A percentile compares a stretch with the other conserved stretches of the same genome.
Conservation (phyloP, 1,140 invertebrate genomes). For the Bombus pyrosoma region DNA sequence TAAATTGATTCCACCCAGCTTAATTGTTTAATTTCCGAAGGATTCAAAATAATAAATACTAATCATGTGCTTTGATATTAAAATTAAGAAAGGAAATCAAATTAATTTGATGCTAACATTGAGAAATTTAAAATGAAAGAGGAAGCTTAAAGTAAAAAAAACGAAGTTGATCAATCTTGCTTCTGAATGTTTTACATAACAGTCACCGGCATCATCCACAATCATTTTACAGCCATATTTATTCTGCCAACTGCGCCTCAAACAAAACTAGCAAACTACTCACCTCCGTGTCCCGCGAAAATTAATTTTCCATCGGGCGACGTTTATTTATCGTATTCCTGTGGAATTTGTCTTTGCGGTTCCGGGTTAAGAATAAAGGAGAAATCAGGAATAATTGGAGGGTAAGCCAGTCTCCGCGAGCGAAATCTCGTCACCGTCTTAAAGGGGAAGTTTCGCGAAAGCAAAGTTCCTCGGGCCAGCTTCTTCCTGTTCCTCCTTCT, state of each 20-base stretch:
- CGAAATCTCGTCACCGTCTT: slow-evolving; percentile 63
- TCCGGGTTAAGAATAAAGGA: slow-evolving; percentile 8
- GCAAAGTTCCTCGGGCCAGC: slow-evolving; percentile 72
- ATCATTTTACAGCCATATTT: no score
- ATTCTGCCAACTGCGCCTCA: no score
- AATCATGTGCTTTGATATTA: no score
- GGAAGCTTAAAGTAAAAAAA: no score
- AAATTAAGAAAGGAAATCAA: no score
- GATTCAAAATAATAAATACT: no score
- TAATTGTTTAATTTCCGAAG: no score
- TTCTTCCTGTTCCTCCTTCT: slow-evolving; percentile 53
- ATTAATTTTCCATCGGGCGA: not conserved
- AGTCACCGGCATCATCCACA: not conserved
- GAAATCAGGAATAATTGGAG: slow-evolving; percentile 41
- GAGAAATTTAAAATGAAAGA: no score
- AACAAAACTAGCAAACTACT: not conserved
- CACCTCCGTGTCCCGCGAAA: not conserved
- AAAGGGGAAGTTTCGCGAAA: slow-evolving; percentile 81
- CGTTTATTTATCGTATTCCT: slow-evolving; percentile 2
- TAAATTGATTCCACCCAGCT: no score
- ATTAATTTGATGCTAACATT: no score
- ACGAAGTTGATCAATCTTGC: no score
- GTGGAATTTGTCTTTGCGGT: not conserved
- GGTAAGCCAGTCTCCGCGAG: slow-evolving; percentile 13
- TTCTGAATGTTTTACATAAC: not conserved